Evolutionary conservation across 53 echinoderm and acorn worm species (phyloP).

Genomic region (Astropecten irregularis): DNA sequence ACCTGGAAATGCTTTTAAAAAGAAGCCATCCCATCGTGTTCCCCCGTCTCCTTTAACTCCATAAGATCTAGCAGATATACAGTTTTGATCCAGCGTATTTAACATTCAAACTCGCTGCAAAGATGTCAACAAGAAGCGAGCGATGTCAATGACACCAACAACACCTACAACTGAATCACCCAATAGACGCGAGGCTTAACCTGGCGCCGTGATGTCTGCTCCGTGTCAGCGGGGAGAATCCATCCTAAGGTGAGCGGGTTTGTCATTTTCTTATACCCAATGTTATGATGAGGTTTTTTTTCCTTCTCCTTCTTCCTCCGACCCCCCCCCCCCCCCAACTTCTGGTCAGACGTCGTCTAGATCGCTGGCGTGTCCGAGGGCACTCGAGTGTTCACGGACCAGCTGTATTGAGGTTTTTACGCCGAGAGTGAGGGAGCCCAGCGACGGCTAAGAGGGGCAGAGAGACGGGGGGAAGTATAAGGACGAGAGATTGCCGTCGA

Average conservation of each 20-base stretch:
- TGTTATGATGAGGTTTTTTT: constrained; percentile 42
- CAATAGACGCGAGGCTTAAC: constrained; percentile 17
- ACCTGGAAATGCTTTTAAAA: too few species aligned
- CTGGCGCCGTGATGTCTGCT: constrained; percentile 34
- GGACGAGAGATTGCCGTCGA: constrained; percentile 41
- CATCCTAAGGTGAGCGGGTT: constrained; percentile 30
- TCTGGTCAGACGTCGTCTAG: constrained; percentile 37
- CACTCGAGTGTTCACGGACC: constrained; percentile 46
- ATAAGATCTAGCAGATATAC: not conserved
- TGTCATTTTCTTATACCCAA: constrained; percentile 22
- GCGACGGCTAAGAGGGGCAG: not conserved
- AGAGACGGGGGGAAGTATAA: too few species aligned
- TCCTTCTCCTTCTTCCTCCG: not conserved
- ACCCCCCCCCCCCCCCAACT: not conserved
- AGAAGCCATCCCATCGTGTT: too few species aligned
- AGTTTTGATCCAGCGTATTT: too few species aligned
- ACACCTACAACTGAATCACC: constrained; percentile 10
- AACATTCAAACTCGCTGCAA: too few species aligned
- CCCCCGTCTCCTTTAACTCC: constrained; percentile 7
- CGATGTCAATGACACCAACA: constrained; percentile 47
- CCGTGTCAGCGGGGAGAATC: constrained; percentile 7
- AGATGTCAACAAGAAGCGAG: not conserved
- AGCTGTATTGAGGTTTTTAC: constrained; percentile 48
- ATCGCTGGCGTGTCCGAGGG: constrained; percentile 40
- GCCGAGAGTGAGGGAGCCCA: constrained; percentile 19